These are phyloP conservation scores for Machimus rusticus DNA, from an alignment of 2,888 invertebrate genomes.

Conservation along the genomic window DNA sequence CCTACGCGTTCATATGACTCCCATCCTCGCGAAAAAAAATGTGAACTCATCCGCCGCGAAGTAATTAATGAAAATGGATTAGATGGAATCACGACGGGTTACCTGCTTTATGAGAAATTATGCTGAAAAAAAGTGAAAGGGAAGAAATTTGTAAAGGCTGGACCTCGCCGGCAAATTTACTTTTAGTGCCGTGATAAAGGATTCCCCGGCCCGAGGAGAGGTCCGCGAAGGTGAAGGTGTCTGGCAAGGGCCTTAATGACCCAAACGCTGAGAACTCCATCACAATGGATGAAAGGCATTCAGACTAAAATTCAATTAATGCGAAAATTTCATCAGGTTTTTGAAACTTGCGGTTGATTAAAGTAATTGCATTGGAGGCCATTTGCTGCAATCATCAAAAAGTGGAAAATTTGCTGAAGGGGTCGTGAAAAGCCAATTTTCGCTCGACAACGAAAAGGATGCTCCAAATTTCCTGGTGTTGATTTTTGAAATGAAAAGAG, in stretches of 20 bases:
- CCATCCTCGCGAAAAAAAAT: neutral
- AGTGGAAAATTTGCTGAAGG: neutral
- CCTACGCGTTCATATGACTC: neutral
- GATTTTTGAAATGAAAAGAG: neutral
- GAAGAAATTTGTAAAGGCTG: neutral
- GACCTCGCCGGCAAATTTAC: neutral
- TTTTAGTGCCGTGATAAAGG: neutral
- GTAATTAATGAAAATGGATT: neutral
- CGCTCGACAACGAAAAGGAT: neutral
- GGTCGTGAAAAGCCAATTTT: neutral
- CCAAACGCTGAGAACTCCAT: neutral
- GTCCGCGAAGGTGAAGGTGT: neutral
- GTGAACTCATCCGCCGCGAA: neutral
- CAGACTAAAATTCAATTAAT: neutral
- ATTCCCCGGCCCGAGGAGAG: neutral
- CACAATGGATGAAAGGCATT: neutral
- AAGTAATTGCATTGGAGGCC: neutral
- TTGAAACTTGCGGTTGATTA: neutral
- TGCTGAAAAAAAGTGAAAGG: neutral
- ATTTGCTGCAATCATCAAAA: neutral
- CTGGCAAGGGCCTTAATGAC: neutral
- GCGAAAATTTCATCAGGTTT: neutral
- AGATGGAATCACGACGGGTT: neutral
- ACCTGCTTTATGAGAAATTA: neutral
- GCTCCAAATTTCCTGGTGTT: neutral